Conservation (phyloP, 37 sponge, comb jelly and placozoan species). For the Spongia lamella region DNA sequence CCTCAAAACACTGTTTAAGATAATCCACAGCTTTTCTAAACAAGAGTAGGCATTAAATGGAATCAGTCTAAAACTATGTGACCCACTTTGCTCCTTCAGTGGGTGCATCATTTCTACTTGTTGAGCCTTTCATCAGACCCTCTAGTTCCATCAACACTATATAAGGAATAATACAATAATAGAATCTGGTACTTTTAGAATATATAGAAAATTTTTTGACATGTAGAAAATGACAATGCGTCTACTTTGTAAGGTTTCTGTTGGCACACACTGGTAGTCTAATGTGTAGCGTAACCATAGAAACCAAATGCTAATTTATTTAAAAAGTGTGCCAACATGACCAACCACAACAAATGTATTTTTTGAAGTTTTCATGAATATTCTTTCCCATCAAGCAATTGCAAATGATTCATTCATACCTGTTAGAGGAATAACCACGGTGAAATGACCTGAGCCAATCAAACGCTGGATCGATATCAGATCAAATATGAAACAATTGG, state of each 20-base stretch:
- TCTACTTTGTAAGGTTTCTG: neutral
- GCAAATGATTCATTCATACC: too few species aligned
- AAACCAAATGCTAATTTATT: too few species aligned
- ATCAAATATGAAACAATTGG: slow-evolving; percentile 81
- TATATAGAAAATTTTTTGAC: neutral
- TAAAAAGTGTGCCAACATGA: too few species aligned
- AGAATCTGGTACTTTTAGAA: neutral
- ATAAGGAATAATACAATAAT: neutral
- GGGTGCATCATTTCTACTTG: neutral
- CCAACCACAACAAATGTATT: too few species aligned
- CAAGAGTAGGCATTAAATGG: neutral
- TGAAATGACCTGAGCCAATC: slow-evolving; percentile 40
- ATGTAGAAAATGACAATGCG: neutral
- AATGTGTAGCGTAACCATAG: too few species aligned
- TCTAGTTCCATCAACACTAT: slow-evolving; percentile 73
- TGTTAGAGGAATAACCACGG: slow-evolving; percentile 65
- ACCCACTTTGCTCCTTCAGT: neutral
- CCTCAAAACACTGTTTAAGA: slow-evolving; percentile 9
- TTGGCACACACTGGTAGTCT: too few species aligned
- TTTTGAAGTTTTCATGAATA: too few species aligned
- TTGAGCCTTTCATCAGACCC: slow-evolving; percentile 66
- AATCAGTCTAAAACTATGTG: too few species aligned
- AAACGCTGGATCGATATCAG: slow-evolving; percentile 45
- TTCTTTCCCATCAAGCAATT: too few species aligned
- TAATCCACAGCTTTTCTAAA: slow-evolving; percentile 53